A percentile compares a stretch with the other conserved stretches of the same genome.
Conservation (phyloP, 2,797 vertebrate genomes). For the Leptoclinus maculatus region DNA sequence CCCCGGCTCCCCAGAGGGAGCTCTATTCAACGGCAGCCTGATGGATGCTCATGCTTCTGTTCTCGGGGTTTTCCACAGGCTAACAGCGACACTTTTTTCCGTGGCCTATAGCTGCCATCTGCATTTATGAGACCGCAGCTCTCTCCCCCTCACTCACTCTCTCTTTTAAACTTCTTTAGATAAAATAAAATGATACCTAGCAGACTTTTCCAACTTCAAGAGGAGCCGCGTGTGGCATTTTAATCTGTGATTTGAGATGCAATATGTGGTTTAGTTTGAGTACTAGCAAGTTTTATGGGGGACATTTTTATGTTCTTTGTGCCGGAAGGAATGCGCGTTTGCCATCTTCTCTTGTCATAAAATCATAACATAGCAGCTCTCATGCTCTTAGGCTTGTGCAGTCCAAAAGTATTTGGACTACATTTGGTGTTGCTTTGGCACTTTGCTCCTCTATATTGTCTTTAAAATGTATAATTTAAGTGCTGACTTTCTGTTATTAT, state of each 20-base stretch:
- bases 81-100: slow-evolving; percentile 43
- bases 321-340: slow-evolving; percentile 32
- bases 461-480: background rate
- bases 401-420: slow-evolving; percentile 17
- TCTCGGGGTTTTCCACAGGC: slow-evolving; percentile 69
- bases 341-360: slow-evolving; percentile 10
- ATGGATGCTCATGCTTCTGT: slow-evolving; percentile 77
- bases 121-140: slow-evolving; percentile 52
- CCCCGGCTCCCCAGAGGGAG: slow-evolving; percentile 67
- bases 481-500: background rate
- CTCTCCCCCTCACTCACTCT: background rate
- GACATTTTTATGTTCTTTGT: slow-evolving; percentile 30
- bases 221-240: slow-evolving; percentile 43
- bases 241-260: slow-evolving; percentile 46
- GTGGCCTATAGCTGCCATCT: slow-evolving; percentile 48
- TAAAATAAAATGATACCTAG: slow-evolving; percentile 50
- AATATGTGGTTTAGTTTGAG: slow-evolving; percentile 26
- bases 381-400: background rate
- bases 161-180: slow-evolving; percentile 37
- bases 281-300: slow-evolving; percentile 44
- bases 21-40: slow-evolving; percentile 66
- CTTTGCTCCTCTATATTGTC: background rate
- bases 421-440: background rate
- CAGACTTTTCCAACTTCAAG: slow-evolving; percentile 42
- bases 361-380: slow-evolving; percentile 29